Evolutionary conservation across 30 jellyfish, hydroid and myxozoan species (phyloP).

Genomic region (Aurelia sp.): DNA sequence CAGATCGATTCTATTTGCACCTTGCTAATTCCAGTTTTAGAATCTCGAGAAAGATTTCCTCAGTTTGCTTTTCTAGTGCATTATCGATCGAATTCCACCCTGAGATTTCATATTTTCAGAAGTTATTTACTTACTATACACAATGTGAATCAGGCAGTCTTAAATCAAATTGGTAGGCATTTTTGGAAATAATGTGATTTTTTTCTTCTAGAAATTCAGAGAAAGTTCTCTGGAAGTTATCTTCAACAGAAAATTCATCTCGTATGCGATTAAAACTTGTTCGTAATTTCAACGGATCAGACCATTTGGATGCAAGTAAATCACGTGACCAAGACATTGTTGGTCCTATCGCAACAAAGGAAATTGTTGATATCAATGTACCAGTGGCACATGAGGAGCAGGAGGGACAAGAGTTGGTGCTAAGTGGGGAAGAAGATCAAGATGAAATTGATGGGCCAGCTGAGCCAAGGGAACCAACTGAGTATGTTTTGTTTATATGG

Average conservation of each 20-base stretch:
- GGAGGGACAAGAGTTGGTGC: conserved; percentile 58
- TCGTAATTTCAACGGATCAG: conserved; percentile 59
- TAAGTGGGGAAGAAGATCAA: conserved; percentile 74
- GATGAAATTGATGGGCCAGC: conserved; percentile 68
- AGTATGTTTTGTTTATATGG: conserved; percentile 15
- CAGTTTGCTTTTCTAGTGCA: no score
- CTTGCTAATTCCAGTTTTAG: no score
- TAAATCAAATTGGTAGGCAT: not conserved
- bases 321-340: conserved; percentile 50
- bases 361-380: conserved; percentile 39
- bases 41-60: no score
- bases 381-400: conserved; percentile 50
- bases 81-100: no score
- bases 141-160: no score
- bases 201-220: conserved; percentile 51
- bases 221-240: conserved; percentile 71
- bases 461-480: conserved; percentile 45
- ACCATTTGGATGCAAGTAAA: conserved; percentile 84
- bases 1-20: no score
- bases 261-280: conserved; percentile 93
- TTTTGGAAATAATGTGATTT: not conserved
- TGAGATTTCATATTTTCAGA: no score
- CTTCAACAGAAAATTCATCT: conserved; percentile 86
- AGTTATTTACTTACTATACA: no score
- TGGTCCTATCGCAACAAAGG: conserved; percentile 12